phyloP scores from a whole-genome alignment of 2,113 vertebrate species.

The Bufo bufo region DNA sequence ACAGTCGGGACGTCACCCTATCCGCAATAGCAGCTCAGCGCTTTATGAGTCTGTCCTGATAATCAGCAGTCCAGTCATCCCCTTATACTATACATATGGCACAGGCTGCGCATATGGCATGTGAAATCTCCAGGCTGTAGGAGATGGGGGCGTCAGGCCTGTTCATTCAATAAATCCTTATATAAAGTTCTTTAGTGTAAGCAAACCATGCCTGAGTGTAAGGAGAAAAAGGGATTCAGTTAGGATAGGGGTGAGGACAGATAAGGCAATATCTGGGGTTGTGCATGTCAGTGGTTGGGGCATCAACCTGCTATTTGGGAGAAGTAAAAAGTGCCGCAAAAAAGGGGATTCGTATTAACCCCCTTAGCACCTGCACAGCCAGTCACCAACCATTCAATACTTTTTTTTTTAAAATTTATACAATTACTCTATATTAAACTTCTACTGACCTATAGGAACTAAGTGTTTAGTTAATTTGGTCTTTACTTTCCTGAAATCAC shows the following conservation, averaged over 20 bases:
- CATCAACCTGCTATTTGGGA: slow-evolving; percentile 39
- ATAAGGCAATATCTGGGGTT: slow-evolving; percentile 52
- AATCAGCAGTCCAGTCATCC: slow-evolving; percentile 20
- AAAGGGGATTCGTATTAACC: slow-evolving; percentile 7
- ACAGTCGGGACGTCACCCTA: slow-evolving; percentile 32
- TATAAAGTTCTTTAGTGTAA: slow-evolving; percentile 47
- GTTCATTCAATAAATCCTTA: not conserved
- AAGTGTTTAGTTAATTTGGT: slow-evolving; percentile 30
- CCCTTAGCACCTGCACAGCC: slow-evolving; percentile 17
- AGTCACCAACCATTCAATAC: slow-evolving; percentile 43
- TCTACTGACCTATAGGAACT: slow-evolving; percentile 4
- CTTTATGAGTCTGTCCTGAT: slow-evolving; percentile 39
- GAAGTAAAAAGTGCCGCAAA: slow-evolving; percentile 1
- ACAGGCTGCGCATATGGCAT: slow-evolving; percentile 48
- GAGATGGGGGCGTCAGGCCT: not conserved
- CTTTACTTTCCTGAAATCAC: slow-evolving; percentile 28
- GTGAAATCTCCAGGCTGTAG: slow-evolving; percentile 22
- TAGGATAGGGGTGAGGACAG: slow-evolving; percentile 36
- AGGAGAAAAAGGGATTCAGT: slow-evolving; percentile 28
- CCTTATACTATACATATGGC: slow-evolving; percentile 45
- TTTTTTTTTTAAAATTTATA: not conserved
- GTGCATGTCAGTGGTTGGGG: slow-evolving; percentile 48
- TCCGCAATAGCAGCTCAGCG: slow-evolving; percentile 35
- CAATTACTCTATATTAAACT: slow-evolving; percentile 5
- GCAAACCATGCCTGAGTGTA: slow-evolving; percentile 46